Base-by-base conservation (phyloP, 2,888 invertebrate species). In the Frankliniella fusca region DNA sequence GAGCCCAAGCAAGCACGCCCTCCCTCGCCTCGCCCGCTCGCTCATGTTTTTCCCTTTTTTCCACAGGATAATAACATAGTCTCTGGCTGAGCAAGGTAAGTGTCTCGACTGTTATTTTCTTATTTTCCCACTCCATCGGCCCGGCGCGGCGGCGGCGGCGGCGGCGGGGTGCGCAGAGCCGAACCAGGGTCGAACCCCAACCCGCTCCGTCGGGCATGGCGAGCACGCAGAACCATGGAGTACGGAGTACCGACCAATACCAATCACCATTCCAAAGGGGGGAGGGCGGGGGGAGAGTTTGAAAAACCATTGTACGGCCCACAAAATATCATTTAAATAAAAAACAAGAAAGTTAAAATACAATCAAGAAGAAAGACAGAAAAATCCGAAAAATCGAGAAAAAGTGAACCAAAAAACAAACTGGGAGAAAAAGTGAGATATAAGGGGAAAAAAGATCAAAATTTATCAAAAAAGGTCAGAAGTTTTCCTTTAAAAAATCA, bases 11-110 rank as follows among this genome's bases (percentile, higher is more conserved):
- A 9, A 9, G 70, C 23, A 10, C 61, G 61, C 70, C 70, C 70
- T 23, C 70, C 70, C 23, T 23, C 27, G 23, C 23, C 70, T n/a
- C 70, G n/a, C 70, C 27, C 70, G 23, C 70, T 76, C 70, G 70
- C 70, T 76, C 70, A 76, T 23, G 70, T 76, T 76, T 76, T 76
- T 76, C 70, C 70, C 70, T 76, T 27, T 76, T 76, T 76, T 76
- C 27, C 70, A 27, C 27, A 12, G 70, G 70, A 76, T 76, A 76
- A 76, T 76, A 76, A 76, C 70, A 76, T 23, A 76, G 70, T 76
- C 70, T 23, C 70, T 23, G 70, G 70, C 70, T 76, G 70, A 76
- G 70, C 70, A 76, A 76, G 70, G 70, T 76, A 76, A 76, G 70
- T 76, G 70, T 76, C 70, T 76, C 70, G 70, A n/a, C 70, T 76